phyloP scores from a whole-genome alignment of 1,140 invertebrate species.

The Hycleus cichorii region DNA sequence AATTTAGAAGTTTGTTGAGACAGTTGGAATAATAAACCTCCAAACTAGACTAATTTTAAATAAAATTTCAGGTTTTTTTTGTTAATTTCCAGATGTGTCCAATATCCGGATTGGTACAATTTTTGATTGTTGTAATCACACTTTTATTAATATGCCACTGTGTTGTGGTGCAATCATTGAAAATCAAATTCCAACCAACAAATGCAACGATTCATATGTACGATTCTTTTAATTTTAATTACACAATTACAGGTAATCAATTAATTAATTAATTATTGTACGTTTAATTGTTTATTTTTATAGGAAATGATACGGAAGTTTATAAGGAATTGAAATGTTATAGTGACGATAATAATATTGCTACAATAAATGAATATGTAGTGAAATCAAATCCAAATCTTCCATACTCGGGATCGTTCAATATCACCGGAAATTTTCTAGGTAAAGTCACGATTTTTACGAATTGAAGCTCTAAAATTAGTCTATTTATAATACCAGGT shows the following conservation, averaged over 20 bases:
- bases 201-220: conserved; percentile 20
- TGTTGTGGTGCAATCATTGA: conserved; percentile 15
- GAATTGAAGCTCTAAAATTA: conserved; percentile 10
- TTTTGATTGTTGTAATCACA: conserved; percentile 21
- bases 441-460: conserved; percentile 43
- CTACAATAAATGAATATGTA: conserved; percentile 10
- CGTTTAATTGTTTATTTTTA: background rate
- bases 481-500: background rate
- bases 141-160: conserved; percentile 22
- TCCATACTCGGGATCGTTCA: conserved; percentile 34
- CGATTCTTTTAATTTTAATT: conserved; percentile 12
- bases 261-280: background rate
- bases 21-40: too few species aligned
- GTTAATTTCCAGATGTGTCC: conserved; percentile 25
- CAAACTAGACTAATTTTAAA: too few species aligned
- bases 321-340: background rate
- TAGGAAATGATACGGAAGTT: background rate
- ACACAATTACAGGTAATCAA: conserved; percentile 1
- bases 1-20: too few species aligned
- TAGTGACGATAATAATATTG: conserved; percentile 17
- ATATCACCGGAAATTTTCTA: conserved; percentile 54
- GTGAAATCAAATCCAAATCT: background rate
- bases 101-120: conserved; percentile 23
- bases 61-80: too few species aligned
- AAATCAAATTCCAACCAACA: conserved; percentile 12